Conservation (phyloP, 2,888 invertebrate species). For the Microdon myrmicae region DNA sequence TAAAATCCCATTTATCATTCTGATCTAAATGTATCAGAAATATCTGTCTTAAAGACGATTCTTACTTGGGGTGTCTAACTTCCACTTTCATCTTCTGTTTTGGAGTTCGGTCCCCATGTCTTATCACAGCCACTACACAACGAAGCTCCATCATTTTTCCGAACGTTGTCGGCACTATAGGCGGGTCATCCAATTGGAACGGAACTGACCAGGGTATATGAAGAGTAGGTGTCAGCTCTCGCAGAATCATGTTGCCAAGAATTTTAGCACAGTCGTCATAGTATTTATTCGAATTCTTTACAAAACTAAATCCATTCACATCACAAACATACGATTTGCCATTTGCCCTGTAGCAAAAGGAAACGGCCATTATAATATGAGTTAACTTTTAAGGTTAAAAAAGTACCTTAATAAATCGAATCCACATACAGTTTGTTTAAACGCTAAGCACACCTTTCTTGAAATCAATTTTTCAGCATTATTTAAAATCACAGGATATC, state of each 20-base stretch:
- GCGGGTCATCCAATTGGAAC: conserved; percentile 97
- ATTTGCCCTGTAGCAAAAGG: conserved; percentile 78
- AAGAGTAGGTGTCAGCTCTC: conserved; percentile 92
- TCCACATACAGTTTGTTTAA: conserved; percentile 98
- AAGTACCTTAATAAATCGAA: conserved; percentile 90
- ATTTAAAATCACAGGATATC: conserved; percentile 97
- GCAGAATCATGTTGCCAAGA: conserved; percentile 95
- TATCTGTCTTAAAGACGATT: not conserved
- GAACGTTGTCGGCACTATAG: conserved; percentile 98
- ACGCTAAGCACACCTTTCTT: conserved; percentile 94
- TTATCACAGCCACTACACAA: conserved; percentile 96
- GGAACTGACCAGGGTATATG: conserved; percentile 98
- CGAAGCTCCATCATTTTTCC: conserved; percentile 95
- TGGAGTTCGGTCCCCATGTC: conserved; percentile 98
- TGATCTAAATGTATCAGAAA: not conserved
- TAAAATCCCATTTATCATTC: not conserved
- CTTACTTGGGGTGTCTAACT: conserved; percentile 91
- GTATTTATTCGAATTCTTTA: conserved; percentile 99
- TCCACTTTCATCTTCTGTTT: conserved; percentile 99
- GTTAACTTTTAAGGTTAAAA: not conserved
- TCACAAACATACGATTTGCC: conserved; percentile 99
- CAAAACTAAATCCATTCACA: conserved; percentile 99
- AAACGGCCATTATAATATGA: not conserved
- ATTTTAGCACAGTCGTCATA: conserved; percentile 99
- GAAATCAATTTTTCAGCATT: conserved; percentile 98